Evolutionary conservation across 1,140 invertebrate genomes (phyloP).

Genomic region (Oscheius sp.): DNA sequence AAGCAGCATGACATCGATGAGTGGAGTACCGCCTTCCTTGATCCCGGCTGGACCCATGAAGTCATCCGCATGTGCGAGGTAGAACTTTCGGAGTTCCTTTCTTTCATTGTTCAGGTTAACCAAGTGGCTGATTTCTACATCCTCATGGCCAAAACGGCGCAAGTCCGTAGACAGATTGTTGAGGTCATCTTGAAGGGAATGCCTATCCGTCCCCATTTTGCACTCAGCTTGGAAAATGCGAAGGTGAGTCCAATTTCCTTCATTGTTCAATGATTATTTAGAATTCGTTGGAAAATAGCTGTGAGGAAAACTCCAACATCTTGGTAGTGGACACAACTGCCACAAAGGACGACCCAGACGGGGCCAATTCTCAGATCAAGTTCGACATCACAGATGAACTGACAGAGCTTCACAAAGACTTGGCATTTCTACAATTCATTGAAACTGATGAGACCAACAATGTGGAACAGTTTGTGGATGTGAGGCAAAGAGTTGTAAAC

Average conservation of each 20-base stretch:
- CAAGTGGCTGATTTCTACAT: slow-evolving; percentile 55
- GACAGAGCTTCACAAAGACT: slow-evolving; percentile 58
- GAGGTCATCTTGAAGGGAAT: slow-evolving; percentile 57
- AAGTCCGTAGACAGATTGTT: slow-evolving; percentile 59
- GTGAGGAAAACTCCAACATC: slow-evolving; percentile 38
- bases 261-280: not conserved
- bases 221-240: slow-evolving; percentile 55
- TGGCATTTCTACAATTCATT: slow-evolving; percentile 57
- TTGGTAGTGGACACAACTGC: slow-evolving; percentile 25
- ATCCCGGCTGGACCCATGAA: slow-evolving; percentile 59
- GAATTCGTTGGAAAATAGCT: slow-evolving; percentile 54
- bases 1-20: slow-evolving; percentile 58
- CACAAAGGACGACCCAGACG: slow-evolving; percentile 29
- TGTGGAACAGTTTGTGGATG: slow-evolving; percentile 55
- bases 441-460: slow-evolving; percentile 58
- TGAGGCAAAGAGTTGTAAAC: not conserved
- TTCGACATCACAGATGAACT: slow-evolving; percentile 58
- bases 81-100: not conserved
- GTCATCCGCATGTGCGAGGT: slow-evolving; percentile 57
- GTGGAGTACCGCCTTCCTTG: slow-evolving; percentile 53
- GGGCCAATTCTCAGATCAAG: slow-evolving; percentile 31
- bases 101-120: slow-evolving; percentile 17
- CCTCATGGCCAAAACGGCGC: slow-evolving; percentile 54
- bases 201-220: slow-evolving; percentile 55
- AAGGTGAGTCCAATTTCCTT: slow-evolving; percentile 35